A percentile compares a stretch with the other conserved stretches of the same genome.
These are phyloP conservation scores for Oxytorus armatus DNA, from an alignment of 2,888 invertebrate genomes.

Conservation along the genomic window DNA sequence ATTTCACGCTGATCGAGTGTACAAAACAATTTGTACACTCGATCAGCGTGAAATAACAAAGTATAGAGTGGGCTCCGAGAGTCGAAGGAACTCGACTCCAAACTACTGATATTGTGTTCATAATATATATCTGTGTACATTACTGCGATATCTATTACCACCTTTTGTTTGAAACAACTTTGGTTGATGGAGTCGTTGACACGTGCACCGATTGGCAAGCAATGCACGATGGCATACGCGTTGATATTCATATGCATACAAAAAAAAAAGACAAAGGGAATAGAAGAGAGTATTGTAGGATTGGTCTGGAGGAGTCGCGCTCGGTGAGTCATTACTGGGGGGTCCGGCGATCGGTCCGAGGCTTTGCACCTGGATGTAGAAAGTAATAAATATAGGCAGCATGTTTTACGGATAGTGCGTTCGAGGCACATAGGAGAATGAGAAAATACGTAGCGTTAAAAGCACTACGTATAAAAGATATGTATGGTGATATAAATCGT, in stretches of 20 bases:
- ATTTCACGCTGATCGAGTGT: neutral
- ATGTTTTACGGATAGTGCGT: too few species aligned
- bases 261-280: constrained; percentile 1
- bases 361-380: neutral
- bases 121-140: too few species aligned
- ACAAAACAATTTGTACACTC: constrained; percentile 7
- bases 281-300: neutral
- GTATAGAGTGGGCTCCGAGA: neutral
- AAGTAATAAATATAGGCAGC: neutral
- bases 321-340: constrained; percentile 42
- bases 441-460: too few species aligned
- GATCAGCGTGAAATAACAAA: neutral
- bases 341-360: neutral
- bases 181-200: constrained; percentile 2
- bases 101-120: too few species aligned
- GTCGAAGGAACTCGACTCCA: neutral
- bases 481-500: too few species aligned
- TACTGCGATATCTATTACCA: neutral
- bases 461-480: too few species aligned
- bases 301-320: constrained; percentile 9
- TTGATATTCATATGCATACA: neutral
- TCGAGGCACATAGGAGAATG: too few species aligned
- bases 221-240: neutral
- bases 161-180: constrained; percentile 8
- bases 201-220: neutral